Evolutionary conservation across 1,140 invertebrate genomes (phyloP), one percentile per base, ranked within the genome.

Genomic region (Trigoniulus corallinus): DNA sequence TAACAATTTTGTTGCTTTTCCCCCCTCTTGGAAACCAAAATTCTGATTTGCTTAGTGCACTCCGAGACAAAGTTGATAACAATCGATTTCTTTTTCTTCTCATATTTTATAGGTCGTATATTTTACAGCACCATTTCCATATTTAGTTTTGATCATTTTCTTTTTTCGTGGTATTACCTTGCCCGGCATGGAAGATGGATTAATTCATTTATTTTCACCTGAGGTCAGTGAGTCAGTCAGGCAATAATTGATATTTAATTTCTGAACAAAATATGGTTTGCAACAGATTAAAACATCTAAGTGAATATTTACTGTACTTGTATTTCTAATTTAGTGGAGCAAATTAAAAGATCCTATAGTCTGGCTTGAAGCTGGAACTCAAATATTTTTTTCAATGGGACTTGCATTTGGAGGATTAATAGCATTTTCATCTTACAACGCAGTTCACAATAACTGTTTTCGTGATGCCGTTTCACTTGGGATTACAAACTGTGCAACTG

Each of bases 311-410:
- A 24, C 21, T 10, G 42, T 44, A 44, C 4, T 10, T 7, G 4
- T 44, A 18, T 24, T 21, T 7, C 42, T 44, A 21, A 21, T 21
- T 44, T 44, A 78, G 75, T 79, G 76, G 74, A 70, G 69, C 53
- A 78, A 71, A 52, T 56, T 80, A 24, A 64, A 69, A 0, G 78
- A 93, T 70, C 87, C 88, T 1, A 82, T 87, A 13, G 93, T 96
- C 0, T 97, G 93, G 93, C 65, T 95, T 20, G 89, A 94, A 70
- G 92, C 93, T 0, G 92, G 88, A 2, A 94, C 91, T 0, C 93
- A 97, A 66, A 96, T 97, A 58, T 98, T 98, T 69, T 98, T 96
- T 67, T 95, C 88, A 0, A 71, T 97, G 47, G 93, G 93, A 1
- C 67, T 95, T 40, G 92, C 88, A 7, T 97, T 96, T 59, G 93